Percentiles rank a stretch among this genome's conserved stretches.
These are phyloP conservation scores for Epinotia nisella DNA, from an alignment of 2,888 invertebrate genomes.

Conservation along the genomic window DNA sequence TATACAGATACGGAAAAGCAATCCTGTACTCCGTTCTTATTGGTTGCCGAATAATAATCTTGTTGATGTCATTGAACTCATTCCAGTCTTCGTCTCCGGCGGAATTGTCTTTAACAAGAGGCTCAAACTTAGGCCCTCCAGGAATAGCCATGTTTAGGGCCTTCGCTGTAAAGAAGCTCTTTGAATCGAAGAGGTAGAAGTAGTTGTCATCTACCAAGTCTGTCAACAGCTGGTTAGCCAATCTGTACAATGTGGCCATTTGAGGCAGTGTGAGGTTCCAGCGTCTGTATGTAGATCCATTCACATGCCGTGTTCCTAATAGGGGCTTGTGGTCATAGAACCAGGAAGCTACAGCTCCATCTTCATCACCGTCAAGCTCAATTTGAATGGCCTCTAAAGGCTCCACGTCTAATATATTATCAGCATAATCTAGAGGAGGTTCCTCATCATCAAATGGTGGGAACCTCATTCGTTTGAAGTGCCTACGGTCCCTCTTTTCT, in stretches of 20 bases:
- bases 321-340: conserved; percentile 99
- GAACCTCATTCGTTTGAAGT: conserved; percentile 99
- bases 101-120: conserved; percentile 98
- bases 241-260: conserved; percentile 98
- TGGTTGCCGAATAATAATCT: conserved; percentile 99
- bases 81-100: conserved; percentile 99
- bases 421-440: conserved; percentile 99
- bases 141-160: conserved; percentile 99
- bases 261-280: conserved; percentile 99
- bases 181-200: conserved; percentile 99
- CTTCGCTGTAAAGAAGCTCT: conserved; percentile 99
- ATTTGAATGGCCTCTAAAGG: conserved; percentile 99
- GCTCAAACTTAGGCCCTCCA: conserved; percentile 99
- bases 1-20: conserved; percentile 99
- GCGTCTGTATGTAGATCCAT: conserved; percentile 97
- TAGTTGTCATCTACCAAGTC: conserved; percentile 99
- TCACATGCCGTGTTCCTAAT: conserved; percentile 95
- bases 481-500: conserved; percentile 98
- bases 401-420: conserved; percentile 99
- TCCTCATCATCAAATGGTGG: conserved; percentile 99
- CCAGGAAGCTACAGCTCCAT: conserved; percentile 96
- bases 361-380: conserved; percentile 98
- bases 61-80: conserved; percentile 99
- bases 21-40: conserved; percentile 99
- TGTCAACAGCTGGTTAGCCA: conserved; percentile 98